Evolutionary conservation across 2,797 vertebrate genomes (phyloP), one percentile per base, ranked within the genome.

Genomic region (Poeciliopsis presidionis): DNA sequence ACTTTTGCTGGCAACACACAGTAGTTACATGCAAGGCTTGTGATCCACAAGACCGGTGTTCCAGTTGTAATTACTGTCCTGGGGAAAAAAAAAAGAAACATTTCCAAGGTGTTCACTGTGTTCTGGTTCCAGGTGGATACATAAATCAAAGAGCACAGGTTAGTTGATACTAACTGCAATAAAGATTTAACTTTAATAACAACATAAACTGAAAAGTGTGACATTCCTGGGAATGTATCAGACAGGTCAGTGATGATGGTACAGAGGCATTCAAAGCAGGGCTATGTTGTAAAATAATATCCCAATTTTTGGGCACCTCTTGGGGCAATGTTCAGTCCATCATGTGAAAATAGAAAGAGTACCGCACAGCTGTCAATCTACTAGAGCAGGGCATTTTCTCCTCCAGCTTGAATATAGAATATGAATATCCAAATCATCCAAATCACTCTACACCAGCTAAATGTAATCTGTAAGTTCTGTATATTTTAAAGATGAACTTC

Each of bases 41-140:
- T 84, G 80, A 84, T 78, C 84, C 77, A 78, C 73, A 53, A 57
- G 73, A 81, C 59, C 36, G 78, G 57, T 45, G 75, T 80, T 85
- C 79, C 46, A 49, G 70, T 86, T 13, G 57, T 49, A 41, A 80
- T 88, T 77, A 71, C 83, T 89, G 80, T 87, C 79, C 36, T 67
- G 33, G 30, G 0, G 8, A 8, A 63, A 30, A 39, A 18, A 1
- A 39, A 20, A 33, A 1, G 7, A 1, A 30, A 33, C 13, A 61
- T 61, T 63, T 65, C 61, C 39, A 28, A 30, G 20, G 20, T 30
- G 39, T 33, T 63, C 46, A 2, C 45, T 81, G 46, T 28, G 55
- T 73, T 59, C 13, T 76, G 49, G 51, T 7, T 69, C 33, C 41
- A 36, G 20, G 51, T 55, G 33, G 33, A 43, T 81, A 36, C 41